Conservation (phyloP, 2,888 invertebrate genomes). For the Ametastegia equiseti region DNA sequence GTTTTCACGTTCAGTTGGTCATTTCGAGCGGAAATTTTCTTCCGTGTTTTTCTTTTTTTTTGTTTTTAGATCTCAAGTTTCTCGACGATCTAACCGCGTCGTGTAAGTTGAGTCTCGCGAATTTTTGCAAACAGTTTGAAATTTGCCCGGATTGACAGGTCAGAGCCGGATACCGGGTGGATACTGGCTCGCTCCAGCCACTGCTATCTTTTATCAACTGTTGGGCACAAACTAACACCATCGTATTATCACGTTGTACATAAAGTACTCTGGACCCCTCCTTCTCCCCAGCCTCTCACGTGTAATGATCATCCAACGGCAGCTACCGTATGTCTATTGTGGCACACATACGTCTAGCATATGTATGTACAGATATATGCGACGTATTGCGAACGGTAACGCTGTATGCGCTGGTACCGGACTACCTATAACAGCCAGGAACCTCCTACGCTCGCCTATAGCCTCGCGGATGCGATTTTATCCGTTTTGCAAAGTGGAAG, state of each 20-base stretch:
- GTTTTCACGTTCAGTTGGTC: background rate
- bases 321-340: conserved; percentile 53
- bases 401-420: background rate
- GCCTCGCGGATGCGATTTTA: conserved; percentile 33
- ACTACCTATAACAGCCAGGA: conserved; percentile 21
- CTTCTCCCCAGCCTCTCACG: conserved; percentile 54
- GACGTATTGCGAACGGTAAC: conserved; percentile 19
- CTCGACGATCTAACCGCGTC: background rate
- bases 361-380: background rate
- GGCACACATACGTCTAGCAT: background rate
- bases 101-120: conserved; percentile 21
- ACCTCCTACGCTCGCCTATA: conserved; percentile 37
- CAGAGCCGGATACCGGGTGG: conserved; percentile 65
- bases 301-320: conserved; percentile 64
- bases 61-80: too few species aligned
- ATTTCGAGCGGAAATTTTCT: background rate
- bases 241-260: conserved; percentile 64
- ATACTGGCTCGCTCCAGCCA: conserved; percentile 70
- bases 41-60: too few species aligned
- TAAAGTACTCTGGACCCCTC: conserved; percentile 53
- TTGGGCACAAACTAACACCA: conserved; percentile 71
- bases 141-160: conserved; percentile 60
- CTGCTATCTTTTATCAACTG: conserved; percentile 75
- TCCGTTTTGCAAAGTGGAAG: conserved; percentile 13
- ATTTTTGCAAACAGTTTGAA: conserved; percentile 20